These are phyloP conservation scores for Drosophila ezoana DNA, from an alignment of 2,888 invertebrate genomes.

Conservation along the genomic window DNA sequence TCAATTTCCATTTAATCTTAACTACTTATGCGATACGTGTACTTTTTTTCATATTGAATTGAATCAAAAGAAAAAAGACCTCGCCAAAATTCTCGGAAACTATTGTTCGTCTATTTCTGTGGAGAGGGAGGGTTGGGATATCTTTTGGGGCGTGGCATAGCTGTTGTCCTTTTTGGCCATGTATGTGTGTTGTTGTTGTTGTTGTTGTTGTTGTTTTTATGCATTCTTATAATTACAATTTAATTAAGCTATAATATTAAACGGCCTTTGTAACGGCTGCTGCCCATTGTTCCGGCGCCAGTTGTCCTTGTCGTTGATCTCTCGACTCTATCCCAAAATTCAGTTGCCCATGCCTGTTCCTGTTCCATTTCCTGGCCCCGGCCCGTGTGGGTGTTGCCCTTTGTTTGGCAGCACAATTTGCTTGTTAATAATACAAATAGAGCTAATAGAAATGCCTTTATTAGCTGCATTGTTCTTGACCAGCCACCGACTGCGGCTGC, in stretches of 20 bases:
- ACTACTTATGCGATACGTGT: conserved; percentile 36
- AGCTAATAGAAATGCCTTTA: conserved; percentile 70
- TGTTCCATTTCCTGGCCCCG: too few species aligned
- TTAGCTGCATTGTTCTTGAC: conserved; percentile 50
- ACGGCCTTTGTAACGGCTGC: conserved; percentile 30
- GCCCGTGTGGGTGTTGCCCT: conserved; percentile 3
- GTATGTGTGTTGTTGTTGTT: conserved; percentile 26
- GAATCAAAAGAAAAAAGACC: neutral
- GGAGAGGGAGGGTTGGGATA: neutral
- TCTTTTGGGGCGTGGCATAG: conserved; percentile 1
- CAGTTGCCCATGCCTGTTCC: conserved; percentile 2
- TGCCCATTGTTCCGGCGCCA: neutral
- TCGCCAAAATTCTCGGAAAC: conserved; percentile 3
- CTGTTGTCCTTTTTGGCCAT: conserved; percentile 18
- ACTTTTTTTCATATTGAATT: conserved; percentile 27
- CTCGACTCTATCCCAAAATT: conserved; percentile 4
- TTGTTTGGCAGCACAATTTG: conserved; percentile 19
- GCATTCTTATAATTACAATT: conserved; percentile 63
- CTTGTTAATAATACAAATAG: conserved; percentile 61
- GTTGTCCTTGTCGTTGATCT: conserved; percentile 26
- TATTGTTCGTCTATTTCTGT: neutral
- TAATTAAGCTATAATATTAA: conserved; percentile 73
- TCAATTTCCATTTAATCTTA: conserved; percentile 48
- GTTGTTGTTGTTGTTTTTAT: conserved; percentile 28
- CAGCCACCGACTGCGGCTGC: conserved; percentile 14